phyloP scores from a whole-genome alignment of 2,888 invertebrate species.

The Tholera decimalis region DNA sequence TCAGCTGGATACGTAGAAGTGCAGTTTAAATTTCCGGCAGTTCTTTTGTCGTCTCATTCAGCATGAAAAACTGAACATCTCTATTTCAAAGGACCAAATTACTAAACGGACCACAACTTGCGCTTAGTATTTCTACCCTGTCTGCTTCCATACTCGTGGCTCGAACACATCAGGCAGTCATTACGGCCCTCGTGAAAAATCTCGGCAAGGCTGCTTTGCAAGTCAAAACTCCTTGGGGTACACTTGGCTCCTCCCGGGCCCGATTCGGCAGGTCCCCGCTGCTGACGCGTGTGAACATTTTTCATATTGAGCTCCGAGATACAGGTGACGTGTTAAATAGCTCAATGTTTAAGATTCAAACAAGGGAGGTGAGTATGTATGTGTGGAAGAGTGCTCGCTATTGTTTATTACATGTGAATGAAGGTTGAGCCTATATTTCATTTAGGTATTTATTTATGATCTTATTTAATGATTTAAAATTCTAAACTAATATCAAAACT shows the following conservation, averaged over 20 bases:
- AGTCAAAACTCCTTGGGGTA: slow-evolving; percentile 86
- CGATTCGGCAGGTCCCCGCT: slow-evolving; percentile 40
- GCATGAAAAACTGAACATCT: slow-evolving; percentile 10
- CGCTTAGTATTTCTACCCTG: slow-evolving; percentile 42
- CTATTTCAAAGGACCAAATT: slow-evolving; percentile 27
- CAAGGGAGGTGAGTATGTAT: slow-evolving; percentile 48
- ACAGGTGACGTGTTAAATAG: slow-evolving; percentile 73
- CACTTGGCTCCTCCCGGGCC: slow-evolving; percentile 65
- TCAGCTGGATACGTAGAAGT: background rate
- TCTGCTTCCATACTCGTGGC: slow-evolving; percentile 68
- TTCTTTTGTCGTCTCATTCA: slow-evolving; percentile 9
- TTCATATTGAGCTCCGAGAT: slow-evolving; percentile 70
- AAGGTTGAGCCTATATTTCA: background rate
- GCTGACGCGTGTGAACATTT: slow-evolving; percentile 70
- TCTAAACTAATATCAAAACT: no score
- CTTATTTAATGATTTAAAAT: no score
- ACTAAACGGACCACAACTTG: slow-evolving; percentile 29
- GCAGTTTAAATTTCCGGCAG: background rate
- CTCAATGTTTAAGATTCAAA: slow-evolving; percentile 64
- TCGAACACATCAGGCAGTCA: slow-evolving; percentile 87
- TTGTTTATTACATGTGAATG: slow-evolving; percentile 6
- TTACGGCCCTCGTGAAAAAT: slow-evolving; percentile 90
- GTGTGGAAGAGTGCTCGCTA: slow-evolving; percentile 31
- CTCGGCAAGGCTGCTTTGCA: slow-evolving; percentile 88
- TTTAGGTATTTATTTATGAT: rapidly evolving